Base-by-base conservation (phyloP, 1,140 invertebrate species). In the Drosophila tsacasi region DNA sequence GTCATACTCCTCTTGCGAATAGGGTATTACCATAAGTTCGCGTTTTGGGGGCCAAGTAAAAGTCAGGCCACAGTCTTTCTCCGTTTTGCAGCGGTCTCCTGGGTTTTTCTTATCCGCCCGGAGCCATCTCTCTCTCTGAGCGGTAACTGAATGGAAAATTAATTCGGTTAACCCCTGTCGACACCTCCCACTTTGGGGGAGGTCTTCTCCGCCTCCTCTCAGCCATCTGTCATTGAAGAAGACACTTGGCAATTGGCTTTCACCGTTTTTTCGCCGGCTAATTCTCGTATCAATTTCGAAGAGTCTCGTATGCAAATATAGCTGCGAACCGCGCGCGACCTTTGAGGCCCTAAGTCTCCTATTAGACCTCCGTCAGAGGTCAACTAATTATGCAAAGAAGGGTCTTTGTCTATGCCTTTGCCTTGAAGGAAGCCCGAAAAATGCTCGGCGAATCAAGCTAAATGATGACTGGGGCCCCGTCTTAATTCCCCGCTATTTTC, bases 141-240 rank as follows among this genome's bases (percentile, higher is more conserved):
- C 81, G 71, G 46, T 46, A 60, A 76, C 66, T 79, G 83, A 83
- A 81, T 81, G 80, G 83, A 72, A 89, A 87, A 87, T 87, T 87
- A 87, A 87, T 87, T 87, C 84, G 83, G 80, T 87, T 89, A 87
- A 87, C 83, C 83, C 62, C 83, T 84, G 81, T 84, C 84, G 83
- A 87, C 83, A 87, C 83, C 83, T 87, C 79, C 83, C 76, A 78
- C 69, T 60, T 60, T 72, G 69, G 50, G 12, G 27, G 69, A 73
- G 68, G 67, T 71, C 67, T 71, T 46, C 65, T 63, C 54, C 64
- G 63, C 59, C 55, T 39, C 47, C 44, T 60, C 47, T 37, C n/a
- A 40, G 3, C 63, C 32, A 67, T 57, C 25, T 54, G 50, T 23
- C 60, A 59, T 42, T 55, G 55, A 69, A 77, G 63, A 77, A 58